Evolutionary conservation across 2,797 vertebrate genomes (phyloP).

Genomic region (Diplodus sargus): DNA sequence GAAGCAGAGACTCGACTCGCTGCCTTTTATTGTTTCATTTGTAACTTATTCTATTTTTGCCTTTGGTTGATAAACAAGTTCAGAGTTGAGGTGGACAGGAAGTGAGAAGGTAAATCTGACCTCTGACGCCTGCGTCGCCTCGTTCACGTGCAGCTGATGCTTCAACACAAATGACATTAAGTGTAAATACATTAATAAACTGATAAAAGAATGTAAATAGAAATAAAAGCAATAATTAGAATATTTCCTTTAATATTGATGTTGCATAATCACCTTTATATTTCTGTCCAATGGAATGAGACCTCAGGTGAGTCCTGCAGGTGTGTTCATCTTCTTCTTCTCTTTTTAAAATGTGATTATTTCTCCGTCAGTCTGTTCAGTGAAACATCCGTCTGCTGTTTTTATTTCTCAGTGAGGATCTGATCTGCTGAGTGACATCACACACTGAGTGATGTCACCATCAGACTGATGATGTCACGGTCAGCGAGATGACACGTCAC

Average conservation of each 20-base stretch:
- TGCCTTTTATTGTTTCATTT: no score
- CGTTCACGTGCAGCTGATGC: no score
- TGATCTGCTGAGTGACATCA: not conserved
- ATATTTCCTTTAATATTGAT: not conserved
- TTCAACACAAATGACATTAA: no score
- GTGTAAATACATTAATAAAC: no score
- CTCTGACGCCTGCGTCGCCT: not conserved
- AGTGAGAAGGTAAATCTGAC: not conserved
- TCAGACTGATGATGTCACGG: no score
- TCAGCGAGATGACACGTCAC: no score
- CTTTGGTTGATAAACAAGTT: not conserved
- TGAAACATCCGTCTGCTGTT: not conserved
- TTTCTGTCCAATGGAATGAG: not conserved
- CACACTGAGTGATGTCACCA: no score
- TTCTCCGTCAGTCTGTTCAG: not conserved
- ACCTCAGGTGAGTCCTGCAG: constrained; percentile 8
- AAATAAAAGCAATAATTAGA: not conserved
- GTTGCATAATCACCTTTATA: not conserved
- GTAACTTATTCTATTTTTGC: no score
- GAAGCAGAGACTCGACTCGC: no score
- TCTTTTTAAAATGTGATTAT: not conserved
- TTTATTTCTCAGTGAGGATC: not conserved
- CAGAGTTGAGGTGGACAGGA: not conserved
- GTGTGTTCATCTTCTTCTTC: not conserved
- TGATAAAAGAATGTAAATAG: not conserved